Conservation (phyloP, 2,797 vertebrate species). For the Phylloscopus collybita region DNA sequence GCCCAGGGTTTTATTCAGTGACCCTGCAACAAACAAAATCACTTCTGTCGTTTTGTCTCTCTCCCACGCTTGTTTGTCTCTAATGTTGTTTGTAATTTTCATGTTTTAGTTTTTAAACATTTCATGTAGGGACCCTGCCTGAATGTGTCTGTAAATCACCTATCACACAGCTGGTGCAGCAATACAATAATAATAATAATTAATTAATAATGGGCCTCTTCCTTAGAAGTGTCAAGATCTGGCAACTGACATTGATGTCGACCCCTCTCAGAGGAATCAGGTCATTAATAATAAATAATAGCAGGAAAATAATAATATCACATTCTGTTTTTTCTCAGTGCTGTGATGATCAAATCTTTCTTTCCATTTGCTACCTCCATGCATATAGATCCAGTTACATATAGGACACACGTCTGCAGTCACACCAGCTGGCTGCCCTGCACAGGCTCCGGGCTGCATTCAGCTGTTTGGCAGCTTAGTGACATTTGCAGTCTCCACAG, state of each 20-base stretch:
- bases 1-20: background rate
- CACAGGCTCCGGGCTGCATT: background rate
- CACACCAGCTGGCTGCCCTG: background rate
- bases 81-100: slow-evolving; percentile 39
- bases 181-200: slow-evolving; percentile 66
- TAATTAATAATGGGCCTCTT: slow-evolving; percentile 67
- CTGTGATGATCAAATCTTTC: slow-evolving; percentile 53
- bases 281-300: slow-evolving; percentile 69
- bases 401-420: background rate
- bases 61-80: background rate
- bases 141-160: slow-evolving; percentile 45
- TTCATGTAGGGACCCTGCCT: slow-evolving; percentile 26
- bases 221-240: slow-evolving; percentile 56
- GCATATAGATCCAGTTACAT: background rate
- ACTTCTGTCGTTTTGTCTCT: slow-evolving; percentile 20
- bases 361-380: background rate
- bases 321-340: slow-evolving; percentile 69
- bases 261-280: slow-evolving; percentile 57
- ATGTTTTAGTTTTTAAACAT: slow-evolving; percentile 43
- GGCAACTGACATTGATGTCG: slow-evolving; percentile 62
- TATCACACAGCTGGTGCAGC: slow-evolving; percentile 37
- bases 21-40: background rate
- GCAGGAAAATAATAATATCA: slow-evolving; percentile 65
- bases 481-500: background rate
- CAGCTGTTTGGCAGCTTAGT: background rate